phyloP scores from a whole-genome alignment of 2,797 vertebrate species.

The Gymnocypris eckloni region DNA sequence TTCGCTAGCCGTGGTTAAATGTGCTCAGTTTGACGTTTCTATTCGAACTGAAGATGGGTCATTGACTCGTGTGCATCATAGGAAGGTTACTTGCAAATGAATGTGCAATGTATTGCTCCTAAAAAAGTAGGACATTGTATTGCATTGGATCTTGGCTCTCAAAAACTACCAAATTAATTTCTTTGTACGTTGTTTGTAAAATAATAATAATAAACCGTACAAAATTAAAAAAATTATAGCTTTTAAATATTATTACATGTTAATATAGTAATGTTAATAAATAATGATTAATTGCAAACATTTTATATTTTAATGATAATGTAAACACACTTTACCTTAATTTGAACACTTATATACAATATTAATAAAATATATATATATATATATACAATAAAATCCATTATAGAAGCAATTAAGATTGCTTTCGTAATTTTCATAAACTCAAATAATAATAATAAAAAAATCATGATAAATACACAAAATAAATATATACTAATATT shows the following conservation, averaged over 20 bases:
- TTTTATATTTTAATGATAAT: not conserved
- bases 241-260: too few species aligned
- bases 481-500: too few species aligned
- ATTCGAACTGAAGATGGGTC: not conserved
- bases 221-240: too few species aligned
- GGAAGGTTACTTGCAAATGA: not conserved
- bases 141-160: not conserved
- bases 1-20: not conserved
- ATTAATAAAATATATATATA: too few species aligned
- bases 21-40: conserved; percentile 11
- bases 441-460: not conserved
- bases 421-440: not conserved
- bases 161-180: not conserved
- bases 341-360: not conserved
- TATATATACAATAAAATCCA: not conserved
- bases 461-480: too few species aligned
- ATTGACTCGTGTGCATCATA: not conserved
- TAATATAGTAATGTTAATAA: not conserved
- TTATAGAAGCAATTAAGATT: not conserved
- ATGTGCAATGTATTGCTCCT: not conserved
- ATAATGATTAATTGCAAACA: not conserved
- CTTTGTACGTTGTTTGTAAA: not conserved
- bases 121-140: not conserved
- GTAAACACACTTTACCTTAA: not conserved
- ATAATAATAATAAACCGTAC: too few species aligned